Conservation (phyloP, 2,113 vertebrate species). For the Seriola rivoliana region DNA sequence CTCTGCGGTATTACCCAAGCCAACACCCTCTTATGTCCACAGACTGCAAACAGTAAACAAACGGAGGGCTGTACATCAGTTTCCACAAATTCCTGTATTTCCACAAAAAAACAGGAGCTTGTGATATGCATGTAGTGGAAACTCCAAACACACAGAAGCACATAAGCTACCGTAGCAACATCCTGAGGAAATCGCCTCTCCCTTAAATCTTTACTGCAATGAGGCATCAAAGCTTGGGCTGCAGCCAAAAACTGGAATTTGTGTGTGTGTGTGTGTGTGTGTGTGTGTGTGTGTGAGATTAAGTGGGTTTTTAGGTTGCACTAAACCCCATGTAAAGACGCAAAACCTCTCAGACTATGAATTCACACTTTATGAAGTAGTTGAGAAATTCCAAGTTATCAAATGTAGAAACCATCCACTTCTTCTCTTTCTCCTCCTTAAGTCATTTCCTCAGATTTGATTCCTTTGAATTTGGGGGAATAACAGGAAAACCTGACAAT, state of each 20-base stretch:
- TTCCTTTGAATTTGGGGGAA: slow-evolving; percentile 32
- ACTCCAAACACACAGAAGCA: slow-evolving; percentile 41
- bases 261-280: not conserved
- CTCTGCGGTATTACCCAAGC: not conserved
- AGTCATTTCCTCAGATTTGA: slow-evolving; percentile 20
- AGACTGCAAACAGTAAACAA: slow-evolving; percentile 16
- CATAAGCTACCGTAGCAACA: slow-evolving; percentile 43
- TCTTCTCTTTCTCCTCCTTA: not conserved
- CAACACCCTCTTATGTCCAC: slow-evolving; percentile 5
- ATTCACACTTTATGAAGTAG: not conserved
- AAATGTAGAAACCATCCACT: not conserved
- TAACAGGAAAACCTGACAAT: slow-evolving; percentile 47
- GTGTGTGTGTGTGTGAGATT: not conserved
- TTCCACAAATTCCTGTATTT: slow-evolving; percentile 28
- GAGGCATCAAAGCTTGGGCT: slow-evolving; percentile 56
- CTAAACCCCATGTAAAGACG: not conserved
- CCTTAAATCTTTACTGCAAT: slow-evolving; percentile 45
- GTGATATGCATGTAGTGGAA: slow-evolving; percentile 19
- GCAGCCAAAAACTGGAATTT: slow-evolving; percentile 3
- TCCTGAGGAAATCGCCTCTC: slow-evolving; percentile 75
- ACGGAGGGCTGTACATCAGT: not conserved
- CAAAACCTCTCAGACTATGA: not conserved
- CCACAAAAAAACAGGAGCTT: slow-evolving; percentile 16
- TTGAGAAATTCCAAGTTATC: not conserved
- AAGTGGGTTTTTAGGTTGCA: not conserved